Percentiles rank a stretch among this genome's conserved stretches.
phyloP scores from a whole-genome alignment of 2,888 invertebrate species.

The Chorisops tibialis region DNA sequence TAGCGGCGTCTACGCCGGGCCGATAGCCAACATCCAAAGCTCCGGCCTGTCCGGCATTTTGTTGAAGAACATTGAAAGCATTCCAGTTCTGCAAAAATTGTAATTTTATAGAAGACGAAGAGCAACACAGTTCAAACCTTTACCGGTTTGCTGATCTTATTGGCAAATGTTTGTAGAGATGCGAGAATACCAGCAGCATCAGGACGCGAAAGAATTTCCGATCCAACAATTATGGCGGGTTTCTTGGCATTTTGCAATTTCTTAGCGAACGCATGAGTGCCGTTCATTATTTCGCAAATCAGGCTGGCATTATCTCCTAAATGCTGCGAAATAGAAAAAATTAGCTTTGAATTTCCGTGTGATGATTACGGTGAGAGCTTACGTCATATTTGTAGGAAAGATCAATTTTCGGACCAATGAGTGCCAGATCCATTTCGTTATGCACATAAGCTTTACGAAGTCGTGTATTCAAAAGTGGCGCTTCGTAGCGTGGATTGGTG shows the following conservation, averaged over 20 bases:
- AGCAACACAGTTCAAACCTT: slow-evolving; percentile 48
- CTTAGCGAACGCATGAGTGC: slow-evolving; percentile 66
- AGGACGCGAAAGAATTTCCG: slow-evolving; percentile 71
- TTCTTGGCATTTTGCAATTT: slow-evolving; percentile 73
- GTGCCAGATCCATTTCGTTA: slow-evolving; percentile 81
- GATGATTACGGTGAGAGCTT: slow-evolving; percentile 33
- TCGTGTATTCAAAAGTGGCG: slow-evolving; percentile 92
- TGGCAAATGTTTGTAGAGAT: slow-evolving; percentile 70
- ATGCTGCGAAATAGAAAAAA: slow-evolving; percentile 56
- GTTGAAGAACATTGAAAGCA: slow-evolving; percentile 91
- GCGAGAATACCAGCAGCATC: slow-evolving; percentile 77
- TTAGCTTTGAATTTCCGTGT: background rate
- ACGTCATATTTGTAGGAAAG: slow-evolving; percentile 88
- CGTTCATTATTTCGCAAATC: slow-evolving; percentile 70
- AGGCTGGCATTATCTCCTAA: slow-evolving; percentile 76
- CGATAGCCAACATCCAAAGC: slow-evolving; percentile 94
- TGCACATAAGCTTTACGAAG: slow-evolving; percentile 95
- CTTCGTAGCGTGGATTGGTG: slow-evolving; percentile 96
- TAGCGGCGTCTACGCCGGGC: slow-evolving; percentile 62
- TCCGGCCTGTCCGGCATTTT: slow-evolving; percentile 88
- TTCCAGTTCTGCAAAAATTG: slow-evolving; percentile 59
- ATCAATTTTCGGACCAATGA: slow-evolving; percentile 88
- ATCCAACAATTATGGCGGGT: slow-evolving; percentile 91
- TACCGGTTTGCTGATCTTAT: slow-evolving; percentile 57
- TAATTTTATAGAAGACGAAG: background rate